phyloP scores from a whole-genome alignment of 2,113 vertebrate genomes.

The Caloenas nicobarica region DNA sequence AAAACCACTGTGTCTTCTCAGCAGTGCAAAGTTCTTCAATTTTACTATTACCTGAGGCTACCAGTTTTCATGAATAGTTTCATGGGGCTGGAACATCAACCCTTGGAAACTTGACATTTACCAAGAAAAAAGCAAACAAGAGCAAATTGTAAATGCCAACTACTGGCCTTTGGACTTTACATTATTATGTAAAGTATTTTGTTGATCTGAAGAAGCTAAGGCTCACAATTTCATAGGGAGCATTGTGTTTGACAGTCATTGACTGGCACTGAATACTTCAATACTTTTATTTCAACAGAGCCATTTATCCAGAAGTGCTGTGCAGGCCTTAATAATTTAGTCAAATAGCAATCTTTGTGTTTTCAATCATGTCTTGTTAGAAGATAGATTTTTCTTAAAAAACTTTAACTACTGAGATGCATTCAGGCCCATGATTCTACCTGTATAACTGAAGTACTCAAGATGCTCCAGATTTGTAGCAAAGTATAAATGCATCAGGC shows the following conservation, averaged over 20 bases:
- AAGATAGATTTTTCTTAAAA: neutral
- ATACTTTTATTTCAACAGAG: neutral
- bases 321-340: neutral
- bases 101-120: neutral
- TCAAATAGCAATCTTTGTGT: neutral
- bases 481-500: neutral
- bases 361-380: neutral
- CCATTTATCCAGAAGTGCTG: neutral
- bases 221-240: neutral
- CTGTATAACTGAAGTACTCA: neutral
- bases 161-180: neutral
- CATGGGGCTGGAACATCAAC: neutral
- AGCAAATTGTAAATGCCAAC: neutral
- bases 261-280: neutral
- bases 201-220: neutral
- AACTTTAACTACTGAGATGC: neutral
- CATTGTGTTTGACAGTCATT: neutral
- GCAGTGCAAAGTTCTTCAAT: neutral
- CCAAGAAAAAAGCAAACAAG: neutral
- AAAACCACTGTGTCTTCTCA: neutral
- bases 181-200: neutral
- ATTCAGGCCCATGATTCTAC: neutral
- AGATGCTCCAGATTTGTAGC: neutral
- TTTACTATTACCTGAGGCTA: neutral
- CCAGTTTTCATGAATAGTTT: neutral